Percentiles rank a stretch among this genome's conserved stretches.
phyloP scores from a whole-genome alignment of 2,113 vertebrate species.

The Leptobrachium leishanense region DNA sequence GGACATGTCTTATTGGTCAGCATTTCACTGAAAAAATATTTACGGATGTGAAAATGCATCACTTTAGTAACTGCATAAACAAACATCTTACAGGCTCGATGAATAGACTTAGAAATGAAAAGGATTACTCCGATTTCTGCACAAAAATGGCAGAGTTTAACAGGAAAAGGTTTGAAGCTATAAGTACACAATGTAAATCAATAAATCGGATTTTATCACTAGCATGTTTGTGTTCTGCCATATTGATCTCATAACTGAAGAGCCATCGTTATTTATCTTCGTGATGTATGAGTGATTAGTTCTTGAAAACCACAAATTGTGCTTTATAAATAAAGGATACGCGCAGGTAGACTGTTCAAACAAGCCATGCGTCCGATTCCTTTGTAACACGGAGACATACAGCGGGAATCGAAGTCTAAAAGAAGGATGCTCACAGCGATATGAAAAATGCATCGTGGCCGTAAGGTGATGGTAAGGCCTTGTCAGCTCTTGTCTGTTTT shows the following conservation, averaged over 20 bases:
- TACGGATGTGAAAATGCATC: too few relatives aligned
- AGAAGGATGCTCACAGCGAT: conserved; percentile 21
- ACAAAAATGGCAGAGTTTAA: too few relatives aligned
- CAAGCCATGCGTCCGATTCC: neutral
- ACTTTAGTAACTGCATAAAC: too few relatives aligned
- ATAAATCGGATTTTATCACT: neutral
- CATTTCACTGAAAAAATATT: too few relatives aligned
- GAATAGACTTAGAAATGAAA: too few relatives aligned
- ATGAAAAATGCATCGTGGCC: neutral
- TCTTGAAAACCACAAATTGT: conserved; percentile 26
- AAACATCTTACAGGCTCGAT: too few relatives aligned
- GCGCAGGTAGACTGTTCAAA: neutral
- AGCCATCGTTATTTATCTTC: conserved; percentile 3
- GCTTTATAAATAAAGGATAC: conserved; percentile 17
- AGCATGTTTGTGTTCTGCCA: neutral
- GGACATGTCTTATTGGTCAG: too few relatives aligned
- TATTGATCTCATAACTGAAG: neutral
- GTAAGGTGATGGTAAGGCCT: too few relatives aligned
- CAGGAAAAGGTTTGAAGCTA: neutral
- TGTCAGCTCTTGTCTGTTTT: too few relatives aligned
- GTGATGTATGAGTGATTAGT: conserved; percentile 18
- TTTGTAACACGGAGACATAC: neutral
- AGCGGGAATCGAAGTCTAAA: neutral
- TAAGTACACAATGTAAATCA: neutral
- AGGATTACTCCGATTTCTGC: too few relatives aligned